Conservation (phyloP, 2,797 vertebrate genomes). For the Semaprochilodus insignis region DNA sequence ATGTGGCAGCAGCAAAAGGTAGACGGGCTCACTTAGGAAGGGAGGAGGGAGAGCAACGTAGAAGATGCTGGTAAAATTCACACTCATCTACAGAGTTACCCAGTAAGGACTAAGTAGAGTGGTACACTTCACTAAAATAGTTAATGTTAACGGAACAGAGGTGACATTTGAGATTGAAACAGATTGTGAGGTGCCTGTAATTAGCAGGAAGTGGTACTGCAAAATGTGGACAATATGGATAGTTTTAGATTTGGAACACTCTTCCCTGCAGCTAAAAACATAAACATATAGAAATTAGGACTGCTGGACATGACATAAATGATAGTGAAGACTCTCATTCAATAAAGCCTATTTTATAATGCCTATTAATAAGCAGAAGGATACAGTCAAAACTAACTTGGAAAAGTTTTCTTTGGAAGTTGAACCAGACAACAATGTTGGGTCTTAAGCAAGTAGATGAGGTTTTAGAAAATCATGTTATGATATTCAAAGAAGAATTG, state of each 20-base stretch:
- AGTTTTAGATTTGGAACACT: neutral
- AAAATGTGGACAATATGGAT: neutral
- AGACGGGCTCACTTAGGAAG: too few species aligned
- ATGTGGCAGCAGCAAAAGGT: too few species aligned
- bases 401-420: neutral
- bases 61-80: too few species aligned
- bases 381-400: neutral
- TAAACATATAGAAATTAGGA: neutral
- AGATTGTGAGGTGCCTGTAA: slow-evolving; percentile 5
- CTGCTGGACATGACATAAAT: neutral
- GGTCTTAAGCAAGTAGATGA: too few species aligned
- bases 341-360: neutral
- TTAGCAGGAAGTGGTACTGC: neutral
- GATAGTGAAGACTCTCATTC: neutral
- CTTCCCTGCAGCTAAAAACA: neutral
- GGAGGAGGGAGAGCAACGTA: too few species aligned
- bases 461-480: too few species aligned
- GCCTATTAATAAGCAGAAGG: neutral
- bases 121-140: neutral
- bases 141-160: neutral
- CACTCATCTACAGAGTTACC: neutral
- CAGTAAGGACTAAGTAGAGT: neutral
- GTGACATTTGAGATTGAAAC: slow-evolving; percentile 10
- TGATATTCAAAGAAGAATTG: too few species aligned
- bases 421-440: neutral